Conservation (phyloP, 2,888 invertebrate genomes). For the Leptinotarsa rubiginosa region DNA sequence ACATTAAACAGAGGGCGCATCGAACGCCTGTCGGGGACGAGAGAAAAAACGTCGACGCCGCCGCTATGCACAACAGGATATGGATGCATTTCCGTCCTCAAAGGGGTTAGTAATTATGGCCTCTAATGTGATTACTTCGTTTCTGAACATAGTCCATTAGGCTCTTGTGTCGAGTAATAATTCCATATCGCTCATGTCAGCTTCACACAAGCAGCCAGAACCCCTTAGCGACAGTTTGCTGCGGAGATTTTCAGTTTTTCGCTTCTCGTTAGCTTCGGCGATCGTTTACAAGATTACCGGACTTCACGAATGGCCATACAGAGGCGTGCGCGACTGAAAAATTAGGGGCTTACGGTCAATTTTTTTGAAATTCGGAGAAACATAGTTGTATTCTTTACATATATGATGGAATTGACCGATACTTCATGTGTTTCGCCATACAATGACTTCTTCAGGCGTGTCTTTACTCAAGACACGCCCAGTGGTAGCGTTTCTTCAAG, state of each 20-base stretch:
- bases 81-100: constrained; percentile 77
- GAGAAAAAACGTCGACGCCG: constrained; percentile 45
- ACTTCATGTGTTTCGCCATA: too few species aligned
- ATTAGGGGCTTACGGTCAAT: too few species aligned
- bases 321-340: neutral
- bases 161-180: constrained; percentile 65
- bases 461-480: too few species aligned
- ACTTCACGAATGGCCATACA: neutral
- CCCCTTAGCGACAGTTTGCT: constrained; percentile 12
- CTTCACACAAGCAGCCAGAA: neutral
- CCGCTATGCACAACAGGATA: constrained; percentile 71
- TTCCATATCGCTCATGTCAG: constrained; percentile 62
- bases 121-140: constrained; percentile 75
- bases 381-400: too few species aligned
- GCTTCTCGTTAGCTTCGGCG: constrained; percentile 12
- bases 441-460: too few species aligned
- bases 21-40: constrained; percentile 45
- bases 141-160: constrained; percentile 68
- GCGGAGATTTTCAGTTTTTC: constrained; percentile 13
- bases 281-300: neutral
- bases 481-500: too few species aligned
- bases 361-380: too few species aligned
- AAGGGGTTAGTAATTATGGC: constrained; percentile 74
- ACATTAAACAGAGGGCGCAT: constrained; percentile 65
- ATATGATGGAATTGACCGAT: too few species aligned